Percentiles rank a stretch among this genome's conserved stretches.
Conservation (phyloP, 2,888 invertebrate species). For the Ametastegia equiseti region DNA sequence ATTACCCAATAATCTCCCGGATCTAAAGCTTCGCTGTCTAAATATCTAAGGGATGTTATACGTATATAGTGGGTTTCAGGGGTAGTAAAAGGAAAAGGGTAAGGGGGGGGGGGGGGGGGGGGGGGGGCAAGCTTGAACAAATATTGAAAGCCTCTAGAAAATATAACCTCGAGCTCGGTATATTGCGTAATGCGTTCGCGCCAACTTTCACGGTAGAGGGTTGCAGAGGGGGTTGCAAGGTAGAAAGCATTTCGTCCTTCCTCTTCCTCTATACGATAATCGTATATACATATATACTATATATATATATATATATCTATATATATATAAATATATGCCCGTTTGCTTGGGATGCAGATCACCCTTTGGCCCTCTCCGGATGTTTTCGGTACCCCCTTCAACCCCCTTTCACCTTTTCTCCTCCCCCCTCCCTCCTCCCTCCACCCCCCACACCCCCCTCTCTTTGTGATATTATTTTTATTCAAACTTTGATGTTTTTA, state of each 20-base stretch:
- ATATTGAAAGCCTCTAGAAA: conserved; percentile 22
- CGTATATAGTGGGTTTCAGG: not conserved
- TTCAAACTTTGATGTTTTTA: conserved; percentile 37
- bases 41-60: conserved; percentile 50
- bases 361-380: conserved; percentile 5
- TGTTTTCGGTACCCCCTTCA: conserved; percentile 7
- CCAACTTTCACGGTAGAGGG: not conserved
- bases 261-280: not conserved
- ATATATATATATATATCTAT: not conserved
- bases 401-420: not conserved
- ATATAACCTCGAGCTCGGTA: not conserved
- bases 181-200: conserved; percentile 2
- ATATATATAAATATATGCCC: not conserved
- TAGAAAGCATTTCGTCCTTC: not conserved
- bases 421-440: not conserved
- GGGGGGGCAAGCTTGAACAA: conserved; percentile 49
- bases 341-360: conserved; percentile 23
- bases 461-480: conserved; percentile 35
- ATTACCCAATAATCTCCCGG: not conserved
- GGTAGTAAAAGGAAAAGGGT: conserved; percentile 21
- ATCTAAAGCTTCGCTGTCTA: conserved; percentile 30
- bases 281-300: not conserved
- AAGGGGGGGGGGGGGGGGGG: not conserved
- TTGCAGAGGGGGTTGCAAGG: not conserved
- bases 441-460: not conserved